phyloP scores from a whole-genome alignment of 2,113 vertebrate genomes.

The Xiphias gladius region DNA sequence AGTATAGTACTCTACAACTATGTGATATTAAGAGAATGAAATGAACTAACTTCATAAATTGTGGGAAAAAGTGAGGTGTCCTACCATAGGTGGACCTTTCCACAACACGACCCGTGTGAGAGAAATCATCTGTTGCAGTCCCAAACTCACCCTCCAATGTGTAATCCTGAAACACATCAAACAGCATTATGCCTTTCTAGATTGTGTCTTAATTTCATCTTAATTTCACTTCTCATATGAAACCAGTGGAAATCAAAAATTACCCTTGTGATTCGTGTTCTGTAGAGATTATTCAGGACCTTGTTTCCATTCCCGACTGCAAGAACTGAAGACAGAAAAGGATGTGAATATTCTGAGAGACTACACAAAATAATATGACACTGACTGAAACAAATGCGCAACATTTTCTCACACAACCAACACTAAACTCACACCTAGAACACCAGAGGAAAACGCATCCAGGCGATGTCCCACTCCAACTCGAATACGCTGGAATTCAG shows the following conservation, averaged over 20 bases:
- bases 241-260: conserved; percentile 10
- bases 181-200: background rate
- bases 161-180: conserved; percentile 87
- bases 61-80: conserved; percentile 68
- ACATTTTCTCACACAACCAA: background rate
- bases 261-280: conserved; percentile 90
- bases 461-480: conserved; percentile 91
- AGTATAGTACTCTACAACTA: background rate
- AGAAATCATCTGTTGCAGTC: conserved; percentile 91
- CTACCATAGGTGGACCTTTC: conserved; percentile 94
- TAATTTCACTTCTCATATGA: background rate
- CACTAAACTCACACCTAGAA: conserved; percentile 85
- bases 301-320: conserved; percentile 87
- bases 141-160: conserved; percentile 91
- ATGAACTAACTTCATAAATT: background rate
- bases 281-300: conserved; percentile 84
- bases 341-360: background rate
- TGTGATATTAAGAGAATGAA: background rate
- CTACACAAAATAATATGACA: background rate
- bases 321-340: conserved; percentile 85
- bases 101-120: conserved; percentile 86
- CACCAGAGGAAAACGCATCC: conserved; percentile 90
- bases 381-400: background rate
- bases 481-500: conserved; percentile 83
- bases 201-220: background rate